phyloP scores from a whole-genome alignment of 2,888 invertebrate genomes.

The Diaphora mendica region DNA sequence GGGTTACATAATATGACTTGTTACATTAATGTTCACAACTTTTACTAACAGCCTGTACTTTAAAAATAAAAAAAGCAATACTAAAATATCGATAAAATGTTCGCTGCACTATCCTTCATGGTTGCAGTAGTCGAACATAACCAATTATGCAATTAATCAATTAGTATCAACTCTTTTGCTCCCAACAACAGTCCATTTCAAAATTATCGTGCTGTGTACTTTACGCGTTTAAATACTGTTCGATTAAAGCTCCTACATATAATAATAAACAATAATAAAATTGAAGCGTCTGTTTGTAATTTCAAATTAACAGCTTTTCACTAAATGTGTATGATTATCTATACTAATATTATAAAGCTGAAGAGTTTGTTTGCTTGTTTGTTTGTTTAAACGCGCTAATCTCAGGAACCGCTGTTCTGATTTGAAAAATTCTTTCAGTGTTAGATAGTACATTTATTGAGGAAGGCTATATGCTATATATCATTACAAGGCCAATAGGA shows the following conservation, averaged over 20 bases:
- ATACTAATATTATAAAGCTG: too few relatives aligned
- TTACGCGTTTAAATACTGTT: not conserved
- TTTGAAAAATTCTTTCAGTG: too few relatives aligned
- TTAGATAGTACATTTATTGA: too few relatives aligned
- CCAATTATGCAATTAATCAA: conserved; percentile 78
- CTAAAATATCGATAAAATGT: conserved; percentile 31
- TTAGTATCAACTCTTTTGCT: conserved; percentile 69
- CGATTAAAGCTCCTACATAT: not conserved
- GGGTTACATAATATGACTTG: not conserved
- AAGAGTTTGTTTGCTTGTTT: too few relatives aligned
- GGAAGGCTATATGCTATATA: too few relatives aligned
- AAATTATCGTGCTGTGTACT: not conserved
- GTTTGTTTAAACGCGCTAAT: too few relatives aligned
- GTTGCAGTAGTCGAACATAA: conserved; percentile 30
- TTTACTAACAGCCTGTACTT: not conserved
- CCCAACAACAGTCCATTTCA: conserved; percentile 26
- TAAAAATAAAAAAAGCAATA: not conserved
- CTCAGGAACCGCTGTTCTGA: too few relatives aligned
- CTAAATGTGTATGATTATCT: too few relatives aligned
- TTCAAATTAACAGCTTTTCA: too few relatives aligned
- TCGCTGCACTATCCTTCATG: conserved; percentile 30
- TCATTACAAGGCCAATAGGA: too few relatives aligned
- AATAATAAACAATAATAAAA: too few relatives aligned
- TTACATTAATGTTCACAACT: not conserved
- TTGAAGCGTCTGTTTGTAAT: too few relatives aligned